Percentiles rank a stretch among this genome's conserved stretches.
phyloP scores from a whole-genome alignment of 1,140 invertebrate genomes.

The Nasonia giraulti region DNA sequence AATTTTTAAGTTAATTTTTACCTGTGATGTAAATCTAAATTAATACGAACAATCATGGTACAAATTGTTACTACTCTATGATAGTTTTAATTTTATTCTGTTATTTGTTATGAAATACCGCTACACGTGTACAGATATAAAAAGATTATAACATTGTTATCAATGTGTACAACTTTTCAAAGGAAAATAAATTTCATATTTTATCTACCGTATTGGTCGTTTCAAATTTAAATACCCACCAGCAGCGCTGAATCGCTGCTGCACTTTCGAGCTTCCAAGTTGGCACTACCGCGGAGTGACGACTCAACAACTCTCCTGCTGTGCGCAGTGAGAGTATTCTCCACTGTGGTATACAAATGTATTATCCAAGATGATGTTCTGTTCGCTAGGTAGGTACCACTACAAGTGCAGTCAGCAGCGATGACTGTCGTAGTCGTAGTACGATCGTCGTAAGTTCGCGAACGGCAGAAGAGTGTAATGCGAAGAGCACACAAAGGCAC shows the following conservation, averaged over 20 bases:
- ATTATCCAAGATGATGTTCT: too few relatives aligned
- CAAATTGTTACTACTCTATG: constrained; percentile 10
- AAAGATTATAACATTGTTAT: neutral
- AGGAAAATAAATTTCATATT: neutral
- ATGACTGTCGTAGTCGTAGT: neutral
- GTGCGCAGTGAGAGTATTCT: too few relatives aligned
- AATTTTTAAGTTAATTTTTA: constrained; percentile 25
- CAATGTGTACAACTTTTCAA: neutral
- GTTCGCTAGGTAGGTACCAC: too few relatives aligned
- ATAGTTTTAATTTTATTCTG: neutral
- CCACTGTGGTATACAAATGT: too few relatives aligned
- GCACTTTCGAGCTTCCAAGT: too few relatives aligned
- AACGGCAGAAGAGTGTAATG: constrained; percentile 15
- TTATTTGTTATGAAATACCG: neutral
- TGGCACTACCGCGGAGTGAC: too few relatives aligned
- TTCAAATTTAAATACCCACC: constrained; percentile 9
- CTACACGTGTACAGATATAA: neutral
- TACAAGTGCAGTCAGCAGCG: too few relatives aligned
- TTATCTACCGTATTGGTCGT: neutral
- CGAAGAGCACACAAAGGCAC: constrained; percentile 13
- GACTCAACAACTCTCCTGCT: too few relatives aligned
- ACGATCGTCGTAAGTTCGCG: neutral
- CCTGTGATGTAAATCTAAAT: constrained; percentile 38
- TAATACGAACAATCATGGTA: neutral
- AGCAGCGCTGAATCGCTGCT: too few relatives aligned